These are phyloP conservation scores for Limnothrissa miodon DNA, from an alignment of 2,113 vertebrate genomes.

Conservation along the genomic window DNA sequence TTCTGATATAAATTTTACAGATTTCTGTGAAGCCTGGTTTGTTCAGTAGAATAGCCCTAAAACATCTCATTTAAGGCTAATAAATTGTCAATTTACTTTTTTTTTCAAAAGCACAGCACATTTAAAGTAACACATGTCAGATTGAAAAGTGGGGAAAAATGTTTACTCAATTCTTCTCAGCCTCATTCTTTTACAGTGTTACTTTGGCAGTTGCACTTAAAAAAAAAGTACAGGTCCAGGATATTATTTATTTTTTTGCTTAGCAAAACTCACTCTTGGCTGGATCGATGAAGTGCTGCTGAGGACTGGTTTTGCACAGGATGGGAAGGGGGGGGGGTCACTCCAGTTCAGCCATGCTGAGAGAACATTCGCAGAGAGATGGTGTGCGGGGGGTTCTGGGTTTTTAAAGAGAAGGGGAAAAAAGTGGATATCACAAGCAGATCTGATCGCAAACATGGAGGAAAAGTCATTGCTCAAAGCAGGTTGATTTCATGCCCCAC, in stretches of 20 bases:
- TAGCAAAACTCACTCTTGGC: conserved; percentile 63
- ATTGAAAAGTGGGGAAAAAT: conserved; percentile 25
- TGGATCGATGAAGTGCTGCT: conserved; percentile 68
- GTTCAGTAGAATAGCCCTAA: neutral
- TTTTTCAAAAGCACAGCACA: conserved; percentile 57
- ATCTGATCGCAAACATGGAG: conserved; percentile 85
- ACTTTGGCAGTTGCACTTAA: conserved; percentile 59
- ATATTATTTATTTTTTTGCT: conserved; percentile 63
- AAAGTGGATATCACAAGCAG: conserved; percentile 64
- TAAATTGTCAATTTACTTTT: conserved; percentile 54
- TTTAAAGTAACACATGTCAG: conserved; percentile 43
- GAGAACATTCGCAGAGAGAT: conserved; percentile 56
- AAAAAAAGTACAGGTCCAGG: conserved; percentile 47
- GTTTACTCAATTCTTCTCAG: conserved; percentile 43
- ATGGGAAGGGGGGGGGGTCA: conserved; percentile 67
- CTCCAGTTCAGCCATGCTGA: conserved; percentile 65
- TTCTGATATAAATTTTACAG: neutral
- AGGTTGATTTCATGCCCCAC: conserved; percentile 94
- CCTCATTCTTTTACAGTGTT: conserved; percentile 57
- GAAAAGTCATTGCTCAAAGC: conserved; percentile 79
- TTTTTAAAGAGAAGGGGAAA: conserved; percentile 24
- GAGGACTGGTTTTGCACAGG: conserved; percentile 63
- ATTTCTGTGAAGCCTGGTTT: neutral
- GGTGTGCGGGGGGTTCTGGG: conserved; percentile 18
- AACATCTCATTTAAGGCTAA: conserved; percentile 59